Conservation (phyloP, 2,888 invertebrate genomes). For the Peribatodes rhomboidaria region DNA sequence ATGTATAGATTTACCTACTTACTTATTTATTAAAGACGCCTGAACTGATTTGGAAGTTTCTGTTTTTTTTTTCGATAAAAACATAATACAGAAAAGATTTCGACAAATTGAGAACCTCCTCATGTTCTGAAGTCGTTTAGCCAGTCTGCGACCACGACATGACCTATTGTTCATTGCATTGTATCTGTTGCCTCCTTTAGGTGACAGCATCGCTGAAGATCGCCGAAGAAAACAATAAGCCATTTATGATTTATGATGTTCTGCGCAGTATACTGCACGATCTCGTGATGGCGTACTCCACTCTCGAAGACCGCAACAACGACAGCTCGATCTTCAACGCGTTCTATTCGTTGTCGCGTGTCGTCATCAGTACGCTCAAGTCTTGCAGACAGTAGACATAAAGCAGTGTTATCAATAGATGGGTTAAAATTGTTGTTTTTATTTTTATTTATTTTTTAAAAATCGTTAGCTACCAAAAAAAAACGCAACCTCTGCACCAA, state of each 20-base stretch:
- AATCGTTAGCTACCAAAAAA: no score
- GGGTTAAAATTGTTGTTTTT: neutral
- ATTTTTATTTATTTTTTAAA: no score
- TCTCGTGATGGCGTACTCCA: constrained; percentile 60
- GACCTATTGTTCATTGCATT: neutral
- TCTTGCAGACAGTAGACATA: constrained; percentile 58
- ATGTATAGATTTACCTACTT: no score
- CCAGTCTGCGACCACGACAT: neutral
- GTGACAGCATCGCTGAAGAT: constrained; percentile 53
- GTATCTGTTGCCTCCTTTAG: constrained; percentile 45
- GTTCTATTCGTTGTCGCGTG: constrained; percentile 58
- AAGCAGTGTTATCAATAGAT: neutral
- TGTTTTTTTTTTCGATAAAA: no score
- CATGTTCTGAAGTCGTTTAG: no score
- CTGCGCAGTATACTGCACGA: constrained; percentile 57
- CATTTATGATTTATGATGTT: constrained; percentile 49
- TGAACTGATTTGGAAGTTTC: no score
- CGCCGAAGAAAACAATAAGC: constrained; percentile 55
- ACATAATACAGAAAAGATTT: no score
- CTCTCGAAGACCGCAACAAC: constrained; percentile 54
- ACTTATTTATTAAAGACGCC: no score
- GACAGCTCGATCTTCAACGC: constrained; percentile 53
- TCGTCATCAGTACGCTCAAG: constrained; percentile 58
- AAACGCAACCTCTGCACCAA: no score
- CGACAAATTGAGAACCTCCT: no score